Evolutionary conservation across 2,113 vertebrate genomes (phyloP).

Genomic region (Microcebus murinus): DNA sequence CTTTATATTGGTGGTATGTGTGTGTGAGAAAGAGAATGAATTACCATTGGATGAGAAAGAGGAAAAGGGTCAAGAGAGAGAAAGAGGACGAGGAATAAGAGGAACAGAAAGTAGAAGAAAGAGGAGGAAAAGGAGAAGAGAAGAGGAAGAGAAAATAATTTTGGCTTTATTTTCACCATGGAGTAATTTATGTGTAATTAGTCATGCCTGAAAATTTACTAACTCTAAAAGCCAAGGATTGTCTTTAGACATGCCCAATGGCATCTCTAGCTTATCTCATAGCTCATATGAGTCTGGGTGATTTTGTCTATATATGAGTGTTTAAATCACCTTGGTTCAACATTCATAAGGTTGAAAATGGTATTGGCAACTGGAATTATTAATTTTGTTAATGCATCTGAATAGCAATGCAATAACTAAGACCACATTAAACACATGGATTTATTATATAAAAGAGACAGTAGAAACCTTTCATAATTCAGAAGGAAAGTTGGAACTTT

Average conservation of each 20-base stretch:
- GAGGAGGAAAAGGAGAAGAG: not conserved
- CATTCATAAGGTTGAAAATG: not conserved
- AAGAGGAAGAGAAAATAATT: not conserved
- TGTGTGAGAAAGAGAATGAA: not conserved
- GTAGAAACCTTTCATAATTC: not conserved
- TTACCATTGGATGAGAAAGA: not conserved
- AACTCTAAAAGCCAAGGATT: not conserved
- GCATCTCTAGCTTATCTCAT: not conserved
- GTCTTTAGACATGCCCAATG: not conserved
- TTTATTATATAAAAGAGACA: not conserved
- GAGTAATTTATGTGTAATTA: not conserved
- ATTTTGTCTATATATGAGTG: not conserved
- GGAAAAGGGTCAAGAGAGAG: not conserved
- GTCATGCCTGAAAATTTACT: not conserved
- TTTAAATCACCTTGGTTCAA: not conserved
- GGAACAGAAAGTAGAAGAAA: not conserved
- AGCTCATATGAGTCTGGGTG: not conserved
- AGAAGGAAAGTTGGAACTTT: not conserved
- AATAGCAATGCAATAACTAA: not conserved
- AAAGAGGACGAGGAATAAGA: accelerated
- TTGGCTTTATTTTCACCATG: not conserved
- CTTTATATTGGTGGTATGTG: not conserved
- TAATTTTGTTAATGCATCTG: not conserved
- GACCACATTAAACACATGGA: not conserved
- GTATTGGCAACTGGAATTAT: not conserved